Conservation (phyloP, 1,140 invertebrate species). For the Monochamus saltuarius region DNA sequence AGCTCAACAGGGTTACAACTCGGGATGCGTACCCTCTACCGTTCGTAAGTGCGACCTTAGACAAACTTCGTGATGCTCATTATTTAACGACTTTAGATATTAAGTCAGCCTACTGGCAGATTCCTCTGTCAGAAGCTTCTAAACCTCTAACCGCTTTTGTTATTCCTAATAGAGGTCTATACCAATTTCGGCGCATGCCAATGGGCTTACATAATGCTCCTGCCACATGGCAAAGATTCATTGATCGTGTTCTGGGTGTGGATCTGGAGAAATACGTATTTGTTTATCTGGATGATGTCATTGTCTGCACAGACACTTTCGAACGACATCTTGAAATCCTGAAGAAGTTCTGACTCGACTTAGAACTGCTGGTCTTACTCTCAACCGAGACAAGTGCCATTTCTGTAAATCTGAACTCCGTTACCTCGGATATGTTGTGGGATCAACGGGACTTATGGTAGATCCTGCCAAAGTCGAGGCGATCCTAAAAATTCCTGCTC, state of each 20-base stretch:
- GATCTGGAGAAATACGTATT: slow-evolving; percentile 26
- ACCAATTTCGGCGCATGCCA: slow-evolving; percentile 51
- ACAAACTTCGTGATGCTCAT: slow-evolving; percentile 25
- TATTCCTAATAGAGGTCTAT: slow-evolving; percentile 48
- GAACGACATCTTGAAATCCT: slow-evolving; percentile 19
- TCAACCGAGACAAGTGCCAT: slow-evolving; percentile 43
- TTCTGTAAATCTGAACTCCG: slow-evolving; percentile 39
- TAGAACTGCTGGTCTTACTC: slow-evolving; percentile 16
- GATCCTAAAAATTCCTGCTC: slow-evolving; percentile 44
- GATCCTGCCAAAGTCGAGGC: slow-evolving; percentile 48
- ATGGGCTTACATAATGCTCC: slow-evolving; percentile 52
- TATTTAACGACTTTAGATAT: slow-evolving; percentile 42
- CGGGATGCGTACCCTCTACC: slow-evolving; percentile 38
- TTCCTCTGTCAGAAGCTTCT: slow-evolving; percentile 36
- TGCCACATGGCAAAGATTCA: slow-evolving; percentile 27
- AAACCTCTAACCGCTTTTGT: slow-evolving; percentile 52
- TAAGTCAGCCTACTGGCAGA: slow-evolving; percentile 46
- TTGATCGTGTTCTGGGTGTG: slow-evolving; percentile 21
- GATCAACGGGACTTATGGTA: slow-evolving; percentile 38
- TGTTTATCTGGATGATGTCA: slow-evolving; percentile 46
- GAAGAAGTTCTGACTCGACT: slow-evolving; percentile 25
- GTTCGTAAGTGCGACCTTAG: slow-evolving; percentile 28
- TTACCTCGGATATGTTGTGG: slow-evolving; percentile 48
- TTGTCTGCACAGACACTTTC: slow-evolving; percentile 40
- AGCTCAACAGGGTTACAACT: slow-evolving; percentile 33